Evolutionary conservation across 2,113 vertebrate genomes (phyloP), one percentile per base, ranked within the genome.

Genomic region (Ceuthmochares aereus): DNA sequence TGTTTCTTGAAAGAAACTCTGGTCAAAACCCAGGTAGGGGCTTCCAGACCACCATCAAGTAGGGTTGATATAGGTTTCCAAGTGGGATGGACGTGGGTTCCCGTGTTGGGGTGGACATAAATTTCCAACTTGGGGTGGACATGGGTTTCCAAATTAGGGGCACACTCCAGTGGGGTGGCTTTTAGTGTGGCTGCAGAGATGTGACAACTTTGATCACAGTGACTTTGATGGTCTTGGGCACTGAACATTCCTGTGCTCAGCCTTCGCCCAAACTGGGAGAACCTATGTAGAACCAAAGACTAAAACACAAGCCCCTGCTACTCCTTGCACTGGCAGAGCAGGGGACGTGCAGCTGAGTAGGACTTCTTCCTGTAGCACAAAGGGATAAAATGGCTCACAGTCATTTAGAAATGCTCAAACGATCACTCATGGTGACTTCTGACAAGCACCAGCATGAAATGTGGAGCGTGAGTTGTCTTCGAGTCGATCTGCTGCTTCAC

Each of bases 181-280:
- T 30, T 55, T 25, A 36, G 15, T 16, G 40, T 49, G 29, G 23
- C n/a, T 74, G 40, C 42, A 62, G 55, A 32, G 70, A 22, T 62
- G 45, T 14, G 47, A n/a, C 69, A 9, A 6, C 22, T 62, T 11
- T 22, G 37, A 34, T 21, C 1, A 0, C 0, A 6, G 40, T 18
- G 64, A 13, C 51, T 40, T 10, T 34, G 64, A 30, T 0, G 1
- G 14, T 32, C 58, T 21, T 0, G 0, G 25, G 7, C 52, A 55
- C 11, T 29, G 45, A 15, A 25, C 36, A 45, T 47, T 14, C 34
- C 58, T 12, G 27, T 0, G 4, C 54, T 52, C 75, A 54, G 21
- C 29, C 14, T 15, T 40, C 7, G 26, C 26, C 30, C 0, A 0
- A 15, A n/a, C 22, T 15, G n/a, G 37, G 22, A 47, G 51, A 82